Evolutionary conservation across 2,113 vertebrate species (phyloP), one percentile per base, ranked within the genome.

Genomic region (Spermophilus dauricus): DNA sequence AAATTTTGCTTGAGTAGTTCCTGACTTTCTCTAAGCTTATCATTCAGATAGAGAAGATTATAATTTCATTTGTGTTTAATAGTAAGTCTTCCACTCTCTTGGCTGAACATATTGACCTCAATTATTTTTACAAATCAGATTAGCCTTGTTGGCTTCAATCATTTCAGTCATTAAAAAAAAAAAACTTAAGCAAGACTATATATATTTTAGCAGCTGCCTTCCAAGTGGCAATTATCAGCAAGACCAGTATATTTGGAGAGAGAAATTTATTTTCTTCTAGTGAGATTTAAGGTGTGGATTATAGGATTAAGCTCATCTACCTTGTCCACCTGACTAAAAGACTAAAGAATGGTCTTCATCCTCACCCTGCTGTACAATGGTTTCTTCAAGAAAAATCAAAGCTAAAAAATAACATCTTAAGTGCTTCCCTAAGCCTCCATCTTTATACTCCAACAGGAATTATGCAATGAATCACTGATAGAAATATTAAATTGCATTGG

Each of bases 81-180:
- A 81, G 80, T 65, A 85, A 98, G 45, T 86, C 88, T 97, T 95
- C 75, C 78, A 88, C 75, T 98, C 92, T 98, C 69, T 87, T 86
- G 89, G 82, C 89, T 96, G 93, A 94, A 96, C 86, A 97, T 73
- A 4, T 93, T 98, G 98, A 98, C 98, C 98, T 98, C 97, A 98
- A 98, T 98, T 98, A 98, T 97, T 98, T 92, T 97, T 97, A 95
- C 96, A 99, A 98, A 98, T 98, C 98, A 98, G 97, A 98, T 98
- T 98, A 98, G 93, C 96, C 95, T 98, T 98, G 93, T 97, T 98
- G 98, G 96, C 96, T 98, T 98, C 97, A 98, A 96, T 97, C 96
- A 94, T 97, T 97, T 97, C 82, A 88, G 92, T 98, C 97, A 98
- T 98, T 98, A 97, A 96, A 90, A 94, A 93, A n/a, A n/a, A 95